phyloP scores from a whole-genome alignment of 2,113 vertebrate species.

The Dendrocopos noguchii region DNA sequence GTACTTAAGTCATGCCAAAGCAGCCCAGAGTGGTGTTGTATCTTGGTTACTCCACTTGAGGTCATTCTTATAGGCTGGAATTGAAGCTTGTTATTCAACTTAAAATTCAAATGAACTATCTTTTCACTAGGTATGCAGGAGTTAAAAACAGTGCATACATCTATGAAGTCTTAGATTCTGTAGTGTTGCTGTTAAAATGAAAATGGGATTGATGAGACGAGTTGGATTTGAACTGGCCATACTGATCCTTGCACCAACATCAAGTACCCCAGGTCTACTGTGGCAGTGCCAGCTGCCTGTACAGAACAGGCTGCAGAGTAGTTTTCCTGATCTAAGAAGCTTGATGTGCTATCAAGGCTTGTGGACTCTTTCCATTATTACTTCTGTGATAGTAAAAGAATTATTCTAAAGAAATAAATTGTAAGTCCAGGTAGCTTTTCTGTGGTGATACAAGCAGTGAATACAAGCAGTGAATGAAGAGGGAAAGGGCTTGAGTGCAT shows the following conservation, averaged over 20 bases:
- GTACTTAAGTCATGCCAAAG: not conserved
- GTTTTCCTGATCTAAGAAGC: not conserved
- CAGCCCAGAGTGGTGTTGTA: fast-evolving
- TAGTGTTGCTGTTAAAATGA: not conserved
- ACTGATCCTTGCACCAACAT: no score
- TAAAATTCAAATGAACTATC: not conserved
- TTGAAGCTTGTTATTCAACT: not conserved
- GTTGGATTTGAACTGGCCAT: not conserved
- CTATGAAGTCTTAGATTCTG: not conserved
- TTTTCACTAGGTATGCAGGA: not conserved
- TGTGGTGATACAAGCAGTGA: no score
- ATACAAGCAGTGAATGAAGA: not conserved
- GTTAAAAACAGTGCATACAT: not conserved
- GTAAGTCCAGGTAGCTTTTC: not conserved
- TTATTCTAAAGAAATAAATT: not conserved
- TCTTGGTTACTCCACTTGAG: not conserved
- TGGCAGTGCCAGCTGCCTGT: not conserved
- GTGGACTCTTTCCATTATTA: not conserved
- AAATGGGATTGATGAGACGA: not conserved
- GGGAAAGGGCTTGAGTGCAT: not conserved
- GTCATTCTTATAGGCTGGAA: not conserved
- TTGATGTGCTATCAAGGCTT: not conserved
- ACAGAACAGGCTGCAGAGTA: fast-evolving
- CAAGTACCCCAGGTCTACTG: not conserved
- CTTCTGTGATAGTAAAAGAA: not conserved